phyloP scores from a whole-genome alignment of 2,888 invertebrate genomes.

The Aporophyla nigra region DNA sequence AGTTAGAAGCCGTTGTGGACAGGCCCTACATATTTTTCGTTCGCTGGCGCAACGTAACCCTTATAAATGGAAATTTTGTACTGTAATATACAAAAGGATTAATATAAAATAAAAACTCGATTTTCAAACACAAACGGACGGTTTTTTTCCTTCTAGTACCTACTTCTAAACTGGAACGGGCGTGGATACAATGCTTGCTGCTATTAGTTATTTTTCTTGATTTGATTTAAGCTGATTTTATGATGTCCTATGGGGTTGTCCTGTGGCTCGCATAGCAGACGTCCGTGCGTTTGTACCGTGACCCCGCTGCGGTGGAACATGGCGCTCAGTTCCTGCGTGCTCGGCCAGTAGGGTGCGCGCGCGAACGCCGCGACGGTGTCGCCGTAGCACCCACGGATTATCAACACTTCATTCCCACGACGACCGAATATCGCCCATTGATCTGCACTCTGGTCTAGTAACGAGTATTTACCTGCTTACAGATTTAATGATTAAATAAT shows the following conservation, averaged over 20 bases:
- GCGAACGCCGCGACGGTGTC: slow-evolving; percentile 72
- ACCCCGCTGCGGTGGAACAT: slow-evolving; percentile 73
- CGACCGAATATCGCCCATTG: slow-evolving; percentile 73
- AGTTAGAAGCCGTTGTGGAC: slow-evolving; percentile 78
- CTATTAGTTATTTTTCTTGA: slow-evolving; percentile 36
- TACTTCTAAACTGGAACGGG: background rate
- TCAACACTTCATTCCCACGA: slow-evolving; percentile 71
- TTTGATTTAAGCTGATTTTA: slow-evolving; percentile 10
- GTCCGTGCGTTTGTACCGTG: slow-evolving; percentile 61
- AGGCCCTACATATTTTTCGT: slow-evolving; percentile 86
- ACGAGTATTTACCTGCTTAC: slow-evolving; percentile 63
- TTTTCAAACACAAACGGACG: slow-evolving; percentile 16
- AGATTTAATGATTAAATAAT: slow-evolving; percentile 5
- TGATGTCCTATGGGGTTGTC: slow-evolving; percentile 30
- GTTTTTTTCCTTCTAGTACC: background rate
- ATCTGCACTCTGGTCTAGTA: slow-evolving; percentile 70
- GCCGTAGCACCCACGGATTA: slow-evolving; percentile 72
- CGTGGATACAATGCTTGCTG: background rate
- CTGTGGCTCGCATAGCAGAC: slow-evolving; percentile 64
- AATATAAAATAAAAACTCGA: slow-evolving; percentile 12
- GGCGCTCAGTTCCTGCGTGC: slow-evolving; percentile 68
- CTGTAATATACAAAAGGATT: slow-evolving; percentile 67
- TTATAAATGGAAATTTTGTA: slow-evolving; percentile 86
- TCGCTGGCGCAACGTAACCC: slow-evolving; percentile 84
- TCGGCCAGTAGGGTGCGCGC: slow-evolving; percentile 75